These are phyloP conservation scores for Pteromalus puparum DNA, from an alignment of 1,140 invertebrate genomes.

Conservation along the genomic window DNA sequence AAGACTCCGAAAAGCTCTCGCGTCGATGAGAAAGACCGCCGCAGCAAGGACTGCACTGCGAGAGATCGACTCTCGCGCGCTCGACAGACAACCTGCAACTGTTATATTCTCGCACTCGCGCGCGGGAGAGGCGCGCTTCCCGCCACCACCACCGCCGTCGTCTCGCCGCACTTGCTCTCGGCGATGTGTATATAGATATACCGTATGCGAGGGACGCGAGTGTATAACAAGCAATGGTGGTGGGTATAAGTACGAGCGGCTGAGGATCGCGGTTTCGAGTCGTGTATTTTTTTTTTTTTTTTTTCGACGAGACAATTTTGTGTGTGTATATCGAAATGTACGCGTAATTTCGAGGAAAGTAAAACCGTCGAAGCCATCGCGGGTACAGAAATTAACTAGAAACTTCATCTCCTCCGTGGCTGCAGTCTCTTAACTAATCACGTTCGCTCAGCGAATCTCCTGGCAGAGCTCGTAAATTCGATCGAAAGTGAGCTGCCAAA, in stretches of 20 bases:
- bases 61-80: background rate
- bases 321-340: too few species aligned
- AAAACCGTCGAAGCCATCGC: too few species aligned
- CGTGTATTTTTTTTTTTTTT: background rate
- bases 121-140: slow-evolving; percentile 37
- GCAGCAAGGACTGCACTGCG: background rate
- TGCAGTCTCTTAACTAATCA: background rate
- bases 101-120: slow-evolving; percentile 56
- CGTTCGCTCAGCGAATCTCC: slow-evolving; percentile 45
- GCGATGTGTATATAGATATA: slow-evolving; percentile 24
- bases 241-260: background rate
- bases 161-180: background rate
- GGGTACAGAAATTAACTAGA: background rate
- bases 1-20: background rate
- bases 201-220: slow-evolving; percentile 33
- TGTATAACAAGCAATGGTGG: slow-evolving; percentile 34
- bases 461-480: slow-evolving; percentile 46
- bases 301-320: too few species aligned
- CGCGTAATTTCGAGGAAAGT: too few species aligned
- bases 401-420: too few species aligned
- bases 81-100: slow-evolving; percentile 61
- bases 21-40: background rate
- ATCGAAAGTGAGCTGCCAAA: slow-evolving; percentile 43
- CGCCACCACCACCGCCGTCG: slow-evolving; percentile 40
- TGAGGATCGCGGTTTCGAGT: background rate